Conservation (phyloP, 2,113 vertebrate genomes). For the Apeltes quadracus region DNA sequence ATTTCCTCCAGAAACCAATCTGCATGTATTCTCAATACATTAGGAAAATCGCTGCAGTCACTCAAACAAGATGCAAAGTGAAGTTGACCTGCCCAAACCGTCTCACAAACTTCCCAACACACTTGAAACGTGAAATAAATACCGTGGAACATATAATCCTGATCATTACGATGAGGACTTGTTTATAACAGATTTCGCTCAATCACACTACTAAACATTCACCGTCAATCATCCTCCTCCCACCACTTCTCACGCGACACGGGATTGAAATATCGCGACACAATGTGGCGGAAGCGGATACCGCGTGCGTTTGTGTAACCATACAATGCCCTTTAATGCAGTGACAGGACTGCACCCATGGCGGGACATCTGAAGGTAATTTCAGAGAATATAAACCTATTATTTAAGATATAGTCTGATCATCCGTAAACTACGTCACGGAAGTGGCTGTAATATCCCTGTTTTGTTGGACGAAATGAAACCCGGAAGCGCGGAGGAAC, state of each 20-base stretch:
- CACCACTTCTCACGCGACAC: too few relatives aligned
- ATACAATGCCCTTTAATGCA: constrained; percentile 23
- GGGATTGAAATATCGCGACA: constrained; percentile 69
- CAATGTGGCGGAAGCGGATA: constrained; percentile 4
- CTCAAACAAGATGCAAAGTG: constrained; percentile 82
- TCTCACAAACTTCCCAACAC: not conserved
- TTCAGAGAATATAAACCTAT: not conserved
- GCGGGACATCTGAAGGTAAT: constrained; percentile 81
- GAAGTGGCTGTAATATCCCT: not conserved
- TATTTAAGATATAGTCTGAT: too few relatives aligned
- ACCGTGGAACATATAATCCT: not conserved
- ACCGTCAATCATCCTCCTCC: not conserved
- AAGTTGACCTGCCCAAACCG: constrained; percentile 39
- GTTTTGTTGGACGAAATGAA: not conserved
- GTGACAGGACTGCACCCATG: constrained; percentile 60
- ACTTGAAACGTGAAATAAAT: not conserved
- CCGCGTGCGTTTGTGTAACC: constrained; percentile 50
- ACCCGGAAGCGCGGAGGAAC: not conserved
- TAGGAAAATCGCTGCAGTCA: constrained; percentile 80
- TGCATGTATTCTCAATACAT: constrained; percentile 73
- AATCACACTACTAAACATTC: too few relatives aligned
- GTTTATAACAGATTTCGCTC: not conserved
- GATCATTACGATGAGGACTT: not conserved
- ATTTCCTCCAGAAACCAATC: constrained; percentile 69
- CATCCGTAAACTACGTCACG: accelerated